Conservation (phyloP, 2,797 vertebrate species). For the Psittacula echo region DNA sequence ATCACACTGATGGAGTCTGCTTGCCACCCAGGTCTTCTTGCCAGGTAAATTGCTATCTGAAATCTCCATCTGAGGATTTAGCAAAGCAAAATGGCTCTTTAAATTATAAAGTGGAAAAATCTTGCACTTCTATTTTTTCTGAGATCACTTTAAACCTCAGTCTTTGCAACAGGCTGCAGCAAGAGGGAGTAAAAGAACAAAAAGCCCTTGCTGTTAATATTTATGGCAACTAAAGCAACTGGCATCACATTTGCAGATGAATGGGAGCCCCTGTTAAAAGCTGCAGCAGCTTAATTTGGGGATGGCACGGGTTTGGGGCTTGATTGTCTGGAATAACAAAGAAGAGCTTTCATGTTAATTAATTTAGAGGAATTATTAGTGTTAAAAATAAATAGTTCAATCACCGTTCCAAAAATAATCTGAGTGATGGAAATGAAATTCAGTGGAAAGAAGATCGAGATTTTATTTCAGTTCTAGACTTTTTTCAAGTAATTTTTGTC, state of each 20-base stretch:
- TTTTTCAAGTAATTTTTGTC: background rate
- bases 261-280: conserved; percentile 43
- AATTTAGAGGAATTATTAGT: conserved; percentile 25
- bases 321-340: conserved; percentile 42
- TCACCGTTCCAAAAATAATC: conserved; percentile 40
- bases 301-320: background rate
- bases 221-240: conserved; percentile 56
- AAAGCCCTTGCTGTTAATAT: conserved; percentile 61
- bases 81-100: background rate
- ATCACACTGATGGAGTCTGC: background rate
- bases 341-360: conserved; percentile 39
- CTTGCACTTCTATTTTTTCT: background rate
- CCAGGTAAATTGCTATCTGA: background rate
- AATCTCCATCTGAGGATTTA: background rate
- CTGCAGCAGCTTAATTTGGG: conserved; percentile 44
- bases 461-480: background rate
- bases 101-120: background rate
- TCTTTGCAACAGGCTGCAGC: conserved; percentile 61
- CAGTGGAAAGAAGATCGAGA: background rate
- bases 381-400: conserved; percentile 37
- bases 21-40: background rate
- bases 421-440: background rate
- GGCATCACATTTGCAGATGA: conserved; percentile 47
- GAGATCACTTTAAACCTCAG: conserved; percentile 18
- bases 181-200: conserved; percentile 68